phyloP scores from a whole-genome alignment of 1,140 invertebrate species.

The Polypedilum vanderplanki region DNA sequence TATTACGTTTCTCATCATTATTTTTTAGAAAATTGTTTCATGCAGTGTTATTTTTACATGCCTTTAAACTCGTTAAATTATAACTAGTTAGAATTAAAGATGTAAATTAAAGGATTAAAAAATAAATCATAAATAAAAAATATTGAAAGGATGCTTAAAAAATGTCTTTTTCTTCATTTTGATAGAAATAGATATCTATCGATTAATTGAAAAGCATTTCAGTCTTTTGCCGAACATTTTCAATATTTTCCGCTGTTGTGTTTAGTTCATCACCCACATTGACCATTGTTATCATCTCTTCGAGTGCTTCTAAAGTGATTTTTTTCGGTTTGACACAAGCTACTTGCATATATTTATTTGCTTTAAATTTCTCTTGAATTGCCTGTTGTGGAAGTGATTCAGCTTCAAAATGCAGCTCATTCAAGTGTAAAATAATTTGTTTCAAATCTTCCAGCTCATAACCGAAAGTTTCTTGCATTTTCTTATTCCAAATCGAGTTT shows the following conservation, averaged over 20 bases:
- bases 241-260: not conserved
- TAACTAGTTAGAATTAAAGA: not conserved
- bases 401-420: constrained; percentile 61
- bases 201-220: not conserved
- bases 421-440: constrained; percentile 59
- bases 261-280: not conserved
- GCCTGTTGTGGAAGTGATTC: constrained; percentile 65
- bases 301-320: constrained; percentile 35
- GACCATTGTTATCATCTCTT: constrained; percentile 29
- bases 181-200: not conserved
- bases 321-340: constrained; percentile 35
- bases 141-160: not conserved
- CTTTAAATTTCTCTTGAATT: constrained; percentile 77
- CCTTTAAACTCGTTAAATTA: not conserved
- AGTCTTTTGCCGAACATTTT: constrained; percentile 14
- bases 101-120: not conserved
- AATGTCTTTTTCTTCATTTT: not conserved
- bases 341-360: constrained; percentile 43
- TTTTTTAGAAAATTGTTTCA: no score
- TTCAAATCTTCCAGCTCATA: constrained; percentile 63
- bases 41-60: not conserved
- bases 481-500: constrained; percentile 57
- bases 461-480: constrained; percentile 57
- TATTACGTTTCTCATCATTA: no score
- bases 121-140: not conserved